Evolutionary conservation across 2,113 vertebrate genomes (phyloP).

Genomic region (Calyptommatus sinebrachiatus): DNA sequence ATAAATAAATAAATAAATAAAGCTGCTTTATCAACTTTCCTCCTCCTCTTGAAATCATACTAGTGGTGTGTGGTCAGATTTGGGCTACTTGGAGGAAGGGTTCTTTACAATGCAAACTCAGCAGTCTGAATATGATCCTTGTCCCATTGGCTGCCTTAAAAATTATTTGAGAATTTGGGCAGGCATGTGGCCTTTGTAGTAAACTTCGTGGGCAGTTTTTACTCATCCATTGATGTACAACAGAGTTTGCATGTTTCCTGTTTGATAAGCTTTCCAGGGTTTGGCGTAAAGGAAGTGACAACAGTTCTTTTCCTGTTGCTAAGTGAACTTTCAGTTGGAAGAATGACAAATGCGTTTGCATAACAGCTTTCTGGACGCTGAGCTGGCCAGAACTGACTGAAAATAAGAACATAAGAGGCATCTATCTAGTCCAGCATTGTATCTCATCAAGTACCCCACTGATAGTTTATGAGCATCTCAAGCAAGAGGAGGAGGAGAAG

Average conservation of each 20-base stretch:
- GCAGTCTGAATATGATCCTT: neutral
- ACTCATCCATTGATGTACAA: neutral
- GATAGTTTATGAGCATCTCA: too few species aligned
- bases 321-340: neutral
- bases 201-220: neutral
- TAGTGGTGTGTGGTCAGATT: neutral
- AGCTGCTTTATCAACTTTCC: too few species aligned
- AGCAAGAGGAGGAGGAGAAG: too few species aligned
- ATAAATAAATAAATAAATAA: too few species aligned
- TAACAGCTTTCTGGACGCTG: neutral
- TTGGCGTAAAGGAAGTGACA: neutral
- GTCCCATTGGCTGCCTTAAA: neutral
- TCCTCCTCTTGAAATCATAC: too few species aligned
- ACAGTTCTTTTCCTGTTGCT: neutral
- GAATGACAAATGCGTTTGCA: neutral
- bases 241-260: neutral
- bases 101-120: neutral
- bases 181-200: neutral
- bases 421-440: too few species aligned
- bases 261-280: neutral
- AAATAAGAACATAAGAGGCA: too few species aligned
- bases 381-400: neutral
- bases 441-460: too few species aligned
- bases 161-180: neutral
- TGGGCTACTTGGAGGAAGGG: neutral